A percentile compares a stretch with the other conserved stretches of the same genome.
Evolutionary conservation across 23 tunicate genomes (phyloP).

Genomic region (Styela clava): DNA sequence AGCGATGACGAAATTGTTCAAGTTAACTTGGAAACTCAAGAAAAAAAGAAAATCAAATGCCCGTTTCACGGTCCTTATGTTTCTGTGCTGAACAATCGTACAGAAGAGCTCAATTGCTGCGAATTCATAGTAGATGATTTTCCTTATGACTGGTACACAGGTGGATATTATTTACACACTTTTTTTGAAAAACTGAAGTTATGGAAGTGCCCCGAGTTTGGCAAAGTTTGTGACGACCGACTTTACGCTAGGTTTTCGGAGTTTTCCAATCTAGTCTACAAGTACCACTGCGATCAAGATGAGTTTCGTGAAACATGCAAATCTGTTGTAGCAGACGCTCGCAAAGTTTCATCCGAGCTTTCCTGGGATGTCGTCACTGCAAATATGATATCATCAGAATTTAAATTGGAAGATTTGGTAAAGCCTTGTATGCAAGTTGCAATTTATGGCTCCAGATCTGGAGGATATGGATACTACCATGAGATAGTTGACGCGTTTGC

Average conservation of each 20-base stretch:
- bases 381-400: neutral
- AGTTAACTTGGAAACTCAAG: neutral
- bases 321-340: neutral
- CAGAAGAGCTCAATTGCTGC: constrained; percentile 45
- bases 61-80: constrained; percentile 2
- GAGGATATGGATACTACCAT: constrained; percentile 29
- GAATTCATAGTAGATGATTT: constrained; percentile 12
- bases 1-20: neutral
- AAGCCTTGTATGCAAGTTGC: constrained; percentile 44
- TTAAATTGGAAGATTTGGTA: neutral
- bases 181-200: constrained; percentile 36
- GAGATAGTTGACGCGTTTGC: constrained; percentile 15
- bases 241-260: constrained; percentile 35
- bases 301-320: constrained; percentile 26
- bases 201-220: constrained; percentile 56
- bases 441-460: constrained; percentile 8
- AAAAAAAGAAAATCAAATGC: neutral
- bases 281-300: constrained; percentile 46
- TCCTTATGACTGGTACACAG: constrained; percentile 32
- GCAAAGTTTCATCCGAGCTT: neutral
- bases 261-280: constrained; percentile 35
- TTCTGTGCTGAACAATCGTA: constrained; percentile 25
- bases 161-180: constrained; percentile 34
- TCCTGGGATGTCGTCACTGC: constrained; percentile 6
- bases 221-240: constrained; percentile 21